Evolutionary conservation across 2,888 invertebrate genomes (phyloP).

Genomic region (Tanypteryx hageni): DNA sequence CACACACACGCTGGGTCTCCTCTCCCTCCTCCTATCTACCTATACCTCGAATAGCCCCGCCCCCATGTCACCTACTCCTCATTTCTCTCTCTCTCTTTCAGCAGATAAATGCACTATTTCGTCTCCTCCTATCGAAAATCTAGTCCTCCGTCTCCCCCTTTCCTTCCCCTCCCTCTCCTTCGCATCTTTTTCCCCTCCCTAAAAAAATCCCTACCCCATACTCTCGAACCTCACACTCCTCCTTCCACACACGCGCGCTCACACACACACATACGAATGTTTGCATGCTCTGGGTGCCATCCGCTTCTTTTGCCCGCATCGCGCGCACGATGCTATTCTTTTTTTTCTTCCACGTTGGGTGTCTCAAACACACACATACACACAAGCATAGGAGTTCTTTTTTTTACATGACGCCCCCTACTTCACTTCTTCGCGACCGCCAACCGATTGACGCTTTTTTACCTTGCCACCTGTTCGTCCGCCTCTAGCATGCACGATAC

Average conservation of each 20-base stretch:
- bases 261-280: background rate
- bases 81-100: background rate
- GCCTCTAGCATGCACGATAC: background rate
- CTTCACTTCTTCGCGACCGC: background rate
- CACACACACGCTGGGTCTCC: background rate
- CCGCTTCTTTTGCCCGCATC: conserved; percentile 2
- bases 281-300: conserved; percentile 36
- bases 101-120: conserved; percentile 6
- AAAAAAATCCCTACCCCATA: background rate
- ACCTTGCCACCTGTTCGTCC: conserved; percentile 38
- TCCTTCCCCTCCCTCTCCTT: background rate
- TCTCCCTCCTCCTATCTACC: background rate
- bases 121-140: background rate
- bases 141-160: background rate
- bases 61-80: background rate
- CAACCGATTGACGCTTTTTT: background rate
- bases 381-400: background rate
- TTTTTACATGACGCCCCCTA: background rate
- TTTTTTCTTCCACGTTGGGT: background rate
- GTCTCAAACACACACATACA: background rate
- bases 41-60: background rate
- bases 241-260: background rate
- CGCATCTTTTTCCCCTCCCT: background rate
- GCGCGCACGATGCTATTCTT: background rate
- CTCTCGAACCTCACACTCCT: background rate